Percentiles rank a stretch among this genome's conserved stretches.
Conservation (phyloP, 1,140 invertebrate genomes). For the Bombyx mandarina region DNA sequence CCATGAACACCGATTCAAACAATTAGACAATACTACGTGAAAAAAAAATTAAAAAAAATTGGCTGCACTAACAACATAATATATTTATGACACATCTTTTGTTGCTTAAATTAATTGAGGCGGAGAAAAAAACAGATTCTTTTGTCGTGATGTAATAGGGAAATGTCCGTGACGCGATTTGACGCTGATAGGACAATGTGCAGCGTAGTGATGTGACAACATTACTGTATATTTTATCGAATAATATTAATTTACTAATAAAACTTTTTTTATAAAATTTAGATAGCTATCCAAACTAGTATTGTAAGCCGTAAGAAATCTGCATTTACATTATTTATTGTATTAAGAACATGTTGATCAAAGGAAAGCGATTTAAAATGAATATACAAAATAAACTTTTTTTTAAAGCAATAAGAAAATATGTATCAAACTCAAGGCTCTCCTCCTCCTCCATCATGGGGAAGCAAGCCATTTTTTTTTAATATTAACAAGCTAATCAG, state of each 20-base stretch:
- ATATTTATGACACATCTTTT: no score
- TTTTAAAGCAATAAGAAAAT: neutral
- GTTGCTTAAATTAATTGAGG: conserved; percentile 4
- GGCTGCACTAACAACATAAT: no score
- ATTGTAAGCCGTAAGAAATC: neutral
- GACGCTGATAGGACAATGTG: neutral
- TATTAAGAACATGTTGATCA: neutral
- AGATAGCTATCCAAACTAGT: neutral
- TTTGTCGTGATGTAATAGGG: conserved; percentile 3
- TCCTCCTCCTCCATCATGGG: no score
- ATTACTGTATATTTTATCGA: neutral
- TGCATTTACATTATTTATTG: neutral
- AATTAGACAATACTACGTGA: no score
- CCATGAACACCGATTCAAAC: no score
- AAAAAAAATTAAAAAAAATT: no score
- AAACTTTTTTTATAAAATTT: neutral
- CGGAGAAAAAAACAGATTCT: conserved; percentile 2
- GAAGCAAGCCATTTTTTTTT: no score
- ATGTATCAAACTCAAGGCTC: no score
- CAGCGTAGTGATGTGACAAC: neutral
- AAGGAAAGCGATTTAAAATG: neutral
- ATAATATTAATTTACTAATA: neutral
- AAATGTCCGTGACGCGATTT: conserved; percentile 5
- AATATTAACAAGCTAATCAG: no score
- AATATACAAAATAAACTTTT: neutral